Conservation (phyloP, 2,113 vertebrate species). For the Lepisosteus oculatus region DNA sequence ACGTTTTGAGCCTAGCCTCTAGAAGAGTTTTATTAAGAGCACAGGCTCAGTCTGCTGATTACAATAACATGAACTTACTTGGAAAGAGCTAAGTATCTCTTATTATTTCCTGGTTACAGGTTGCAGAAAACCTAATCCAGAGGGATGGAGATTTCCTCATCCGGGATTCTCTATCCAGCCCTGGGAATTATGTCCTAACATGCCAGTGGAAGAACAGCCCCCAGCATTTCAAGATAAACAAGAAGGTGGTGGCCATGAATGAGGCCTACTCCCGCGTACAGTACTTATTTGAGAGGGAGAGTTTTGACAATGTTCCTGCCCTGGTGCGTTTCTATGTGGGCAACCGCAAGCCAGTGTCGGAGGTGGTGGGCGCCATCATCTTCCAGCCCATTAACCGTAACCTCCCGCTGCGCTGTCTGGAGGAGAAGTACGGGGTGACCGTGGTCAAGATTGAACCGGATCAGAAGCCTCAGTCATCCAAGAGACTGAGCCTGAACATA, state of each 20-base stretch:
- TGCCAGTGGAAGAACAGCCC: slow-evolving; percentile 89
- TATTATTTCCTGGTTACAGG: slow-evolving; percentile 52
- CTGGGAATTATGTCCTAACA: slow-evolving; percentile 91
- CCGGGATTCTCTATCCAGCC: slow-evolving; percentile 89
- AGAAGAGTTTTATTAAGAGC: too few relatives aligned
- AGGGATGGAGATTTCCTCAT: slow-evolving; percentile 95
- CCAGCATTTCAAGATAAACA: slow-evolving; percentile 96
- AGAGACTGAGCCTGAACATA: slow-evolving; percentile 84
- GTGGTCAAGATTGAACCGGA: slow-evolving; percentile 49
- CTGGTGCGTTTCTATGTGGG: slow-evolving; percentile 91
- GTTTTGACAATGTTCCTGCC: slow-evolving; percentile 87
- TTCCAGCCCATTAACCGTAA: slow-evolving; percentile 91
- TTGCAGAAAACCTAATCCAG: slow-evolving; percentile 83
- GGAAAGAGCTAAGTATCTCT: too few relatives aligned
- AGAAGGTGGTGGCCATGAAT: slow-evolving; percentile 76
- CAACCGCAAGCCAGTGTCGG: slow-evolving; percentile 85
- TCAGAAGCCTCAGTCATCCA: slow-evolving; percentile 60
- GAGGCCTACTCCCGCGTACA: slow-evolving; percentile 90
- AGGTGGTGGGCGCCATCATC: slow-evolving; percentile 89
- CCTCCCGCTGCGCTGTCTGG: slow-evolving; percentile 83
- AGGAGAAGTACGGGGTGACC: slow-evolving; percentile 80
- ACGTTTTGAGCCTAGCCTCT: too few relatives aligned
- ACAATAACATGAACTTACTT: too few relatives aligned
- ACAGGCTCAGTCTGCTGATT: too few relatives aligned
- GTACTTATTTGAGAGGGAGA: slow-evolving; percentile 87